A percentile compares a stretch with the other conserved stretches of the same genome.
These are phyloP conservation scores for Dicaeum eximium DNA, from an alignment of 2,113 vertebrate species.

Conservation along the genomic window DNA sequence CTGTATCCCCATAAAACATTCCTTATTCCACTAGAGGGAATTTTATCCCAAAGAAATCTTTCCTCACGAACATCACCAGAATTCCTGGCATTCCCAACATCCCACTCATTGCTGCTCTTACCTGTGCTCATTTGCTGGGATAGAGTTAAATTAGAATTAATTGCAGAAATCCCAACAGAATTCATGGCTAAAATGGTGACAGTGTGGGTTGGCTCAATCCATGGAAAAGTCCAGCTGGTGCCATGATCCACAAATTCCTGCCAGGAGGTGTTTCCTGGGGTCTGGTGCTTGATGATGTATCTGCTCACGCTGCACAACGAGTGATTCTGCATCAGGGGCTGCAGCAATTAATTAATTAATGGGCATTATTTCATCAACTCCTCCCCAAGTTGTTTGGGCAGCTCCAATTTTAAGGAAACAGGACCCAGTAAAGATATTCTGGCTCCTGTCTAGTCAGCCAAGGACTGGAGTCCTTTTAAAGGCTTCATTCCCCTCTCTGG, in stretches of 20 bases:
- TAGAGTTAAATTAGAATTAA: slow-evolving; percentile 86
- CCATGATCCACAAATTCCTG: slow-evolving; percentile 57
- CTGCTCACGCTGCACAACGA: slow-evolving; percentile 80
- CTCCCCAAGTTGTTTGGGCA: not conserved
- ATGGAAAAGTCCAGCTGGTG: slow-evolving; percentile 78
- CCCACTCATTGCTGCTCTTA: slow-evolving; percentile 1
- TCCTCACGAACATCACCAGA: not conserved
- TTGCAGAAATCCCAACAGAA: slow-evolving; percentile 78
- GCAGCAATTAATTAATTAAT: not conserved
- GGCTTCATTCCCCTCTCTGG: not conserved
- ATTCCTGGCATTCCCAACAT: not conserved
- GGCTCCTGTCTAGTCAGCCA: not conserved
- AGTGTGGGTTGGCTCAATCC: slow-evolving; percentile 75
- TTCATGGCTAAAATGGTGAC: slow-evolving; percentile 85
- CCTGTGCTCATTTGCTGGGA: slow-evolving; percentile 76
- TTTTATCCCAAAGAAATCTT: not conserved
- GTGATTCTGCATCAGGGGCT: slow-evolving; percentile 72
- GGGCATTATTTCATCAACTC: not conserved
- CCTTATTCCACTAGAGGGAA: not conserved
- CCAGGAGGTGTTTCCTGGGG: slow-evolving; percentile 54
- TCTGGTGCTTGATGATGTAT: slow-evolving; percentile 73
- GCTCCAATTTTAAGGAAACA: not conserved
- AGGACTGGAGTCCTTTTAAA: not conserved
- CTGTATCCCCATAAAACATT: not conserved
- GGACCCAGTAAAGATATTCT: not conserved